These are phyloP conservation scores for Holcopasites calliopsidis DNA, from an alignment of 1,140 invertebrate genomes.

Conservation along the genomic window DNA sequence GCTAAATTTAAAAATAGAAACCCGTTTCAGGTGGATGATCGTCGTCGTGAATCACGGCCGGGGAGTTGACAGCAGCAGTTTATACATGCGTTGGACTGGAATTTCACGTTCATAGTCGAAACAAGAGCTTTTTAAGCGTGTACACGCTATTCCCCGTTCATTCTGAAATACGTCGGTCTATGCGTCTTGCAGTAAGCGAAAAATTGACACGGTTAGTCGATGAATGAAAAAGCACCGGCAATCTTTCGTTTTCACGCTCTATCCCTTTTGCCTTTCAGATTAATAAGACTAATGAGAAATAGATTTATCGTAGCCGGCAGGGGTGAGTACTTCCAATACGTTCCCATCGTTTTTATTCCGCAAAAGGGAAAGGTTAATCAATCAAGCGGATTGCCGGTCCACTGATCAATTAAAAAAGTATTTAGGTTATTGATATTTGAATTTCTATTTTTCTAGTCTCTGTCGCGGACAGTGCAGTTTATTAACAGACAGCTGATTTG, in stretches of 20 bases:
- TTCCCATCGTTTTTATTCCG: not conserved
- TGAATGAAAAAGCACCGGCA: not conserved
- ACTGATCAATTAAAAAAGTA: constrained; percentile 1
- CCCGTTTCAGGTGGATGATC: not conserved
- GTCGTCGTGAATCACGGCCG: no score
- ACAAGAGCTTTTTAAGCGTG: not conserved
- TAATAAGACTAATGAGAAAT: constrained; percentile 15
- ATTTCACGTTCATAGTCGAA: not conserved
- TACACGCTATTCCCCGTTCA: not conserved
- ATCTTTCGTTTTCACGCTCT: not conserved
- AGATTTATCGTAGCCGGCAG: not conserved
- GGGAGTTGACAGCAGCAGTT: not conserved
- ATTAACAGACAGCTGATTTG: no score
- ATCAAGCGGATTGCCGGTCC: not conserved
- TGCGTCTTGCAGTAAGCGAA: not conserved
- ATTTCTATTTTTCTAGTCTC: no score
- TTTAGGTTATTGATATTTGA: no score
- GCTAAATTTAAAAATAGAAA: not conserved
- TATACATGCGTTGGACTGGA: not conserved
- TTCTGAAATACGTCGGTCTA: not conserved
- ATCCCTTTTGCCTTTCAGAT: not conserved
- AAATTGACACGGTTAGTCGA: not conserved
- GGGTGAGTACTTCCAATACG: constrained; percentile 5
- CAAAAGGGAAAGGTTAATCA: not conserved
- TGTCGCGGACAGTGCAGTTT: no score